phyloP scores from a whole-genome alignment of 2,888 invertebrate genomes.

The Cheilosia pagana region DNA sequence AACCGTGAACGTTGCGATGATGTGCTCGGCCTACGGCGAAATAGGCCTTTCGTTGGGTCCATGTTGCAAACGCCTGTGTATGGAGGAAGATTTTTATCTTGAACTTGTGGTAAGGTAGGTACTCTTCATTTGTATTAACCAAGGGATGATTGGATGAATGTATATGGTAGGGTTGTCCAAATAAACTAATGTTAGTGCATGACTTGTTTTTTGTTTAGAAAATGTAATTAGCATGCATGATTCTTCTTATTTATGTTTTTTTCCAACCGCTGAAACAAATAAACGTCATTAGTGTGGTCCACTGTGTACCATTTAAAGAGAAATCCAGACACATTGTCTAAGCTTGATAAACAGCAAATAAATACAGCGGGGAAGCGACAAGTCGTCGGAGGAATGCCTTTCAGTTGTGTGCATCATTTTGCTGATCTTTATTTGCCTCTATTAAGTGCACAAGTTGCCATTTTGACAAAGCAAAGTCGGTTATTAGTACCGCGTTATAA shows the following conservation, averaged over 20 bases:
- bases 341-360: not conserved
- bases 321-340: not conserved
- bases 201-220: not conserved
- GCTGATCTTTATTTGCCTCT: too few relatives aligned
- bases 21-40: conserved; percentile 82
- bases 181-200: not conserved
- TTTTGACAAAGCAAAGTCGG: too few relatives aligned
- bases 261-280: conserved; percentile 15
- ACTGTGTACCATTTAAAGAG: not conserved
- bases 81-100: not conserved
- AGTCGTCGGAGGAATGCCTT: not conserved
- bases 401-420: not conserved
- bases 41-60: conserved; percentile 82
- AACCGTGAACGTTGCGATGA: conserved; percentile 81
- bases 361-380: not conserved
- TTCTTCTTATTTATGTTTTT: conserved; percentile 1
- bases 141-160: not conserved
- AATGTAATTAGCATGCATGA: conserved; percentile 1
- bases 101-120: not conserved
- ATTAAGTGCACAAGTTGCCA: too few relatives aligned
- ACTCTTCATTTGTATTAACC: conserved; percentile 3
- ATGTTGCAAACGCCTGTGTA: conserved; percentile 82
- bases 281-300: conserved; percentile 1
- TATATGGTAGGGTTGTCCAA: not conserved
- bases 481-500: too few relatives aligned